Evolutionary conservation across 2,888 invertebrate species (phyloP).

Genomic region (Agelastica alni): DNA sequence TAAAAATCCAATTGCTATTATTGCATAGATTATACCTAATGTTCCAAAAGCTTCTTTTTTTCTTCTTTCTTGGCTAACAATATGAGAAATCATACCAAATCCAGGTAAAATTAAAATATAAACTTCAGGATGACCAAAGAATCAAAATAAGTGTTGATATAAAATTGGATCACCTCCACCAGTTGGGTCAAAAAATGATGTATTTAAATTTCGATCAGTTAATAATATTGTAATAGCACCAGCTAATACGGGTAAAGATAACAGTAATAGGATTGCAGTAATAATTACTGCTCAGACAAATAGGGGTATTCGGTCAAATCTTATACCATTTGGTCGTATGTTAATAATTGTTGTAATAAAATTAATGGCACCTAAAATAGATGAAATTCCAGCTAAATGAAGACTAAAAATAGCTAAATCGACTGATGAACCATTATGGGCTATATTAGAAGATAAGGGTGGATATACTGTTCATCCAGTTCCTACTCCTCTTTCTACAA

Average conservation of each 20-base stretch:
- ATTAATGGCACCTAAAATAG: constrained; percentile 78
- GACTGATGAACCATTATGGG: too few relatives aligned
- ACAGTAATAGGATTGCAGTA: constrained; percentile 66
- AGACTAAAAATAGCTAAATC: too few relatives aligned
- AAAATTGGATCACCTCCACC: constrained; percentile 82
- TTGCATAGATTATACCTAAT: too few relatives aligned
- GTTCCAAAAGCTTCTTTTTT: constrained; percentile 10
- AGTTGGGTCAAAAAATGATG: constrained; percentile 78
- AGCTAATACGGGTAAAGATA: constrained; percentile 76
- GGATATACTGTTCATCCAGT: too few relatives aligned
- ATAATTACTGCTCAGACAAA: constrained; percentile 76
- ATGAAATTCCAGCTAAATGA: constrained; percentile 73
- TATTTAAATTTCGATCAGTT: constrained; percentile 80
- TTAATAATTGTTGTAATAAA: constrained; percentile 79
- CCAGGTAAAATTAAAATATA: constrained; percentile 6
- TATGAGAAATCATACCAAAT: constrained; percentile 11
- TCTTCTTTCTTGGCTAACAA: constrained; percentile 2
- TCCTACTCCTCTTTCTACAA: too few relatives aligned
- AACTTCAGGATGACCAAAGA: constrained; percentile 87
- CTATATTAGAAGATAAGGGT: too few relatives aligned
- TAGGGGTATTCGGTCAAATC: constrained; percentile 71
- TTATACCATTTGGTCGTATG: constrained; percentile 67
- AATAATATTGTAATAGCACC: too few relatives aligned
- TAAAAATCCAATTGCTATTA: too few relatives aligned
- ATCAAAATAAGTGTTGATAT: constrained; percentile 85